Conservation (phyloP, 2,113 vertebrate species). For the Mionectes macconnelli region DNA sequence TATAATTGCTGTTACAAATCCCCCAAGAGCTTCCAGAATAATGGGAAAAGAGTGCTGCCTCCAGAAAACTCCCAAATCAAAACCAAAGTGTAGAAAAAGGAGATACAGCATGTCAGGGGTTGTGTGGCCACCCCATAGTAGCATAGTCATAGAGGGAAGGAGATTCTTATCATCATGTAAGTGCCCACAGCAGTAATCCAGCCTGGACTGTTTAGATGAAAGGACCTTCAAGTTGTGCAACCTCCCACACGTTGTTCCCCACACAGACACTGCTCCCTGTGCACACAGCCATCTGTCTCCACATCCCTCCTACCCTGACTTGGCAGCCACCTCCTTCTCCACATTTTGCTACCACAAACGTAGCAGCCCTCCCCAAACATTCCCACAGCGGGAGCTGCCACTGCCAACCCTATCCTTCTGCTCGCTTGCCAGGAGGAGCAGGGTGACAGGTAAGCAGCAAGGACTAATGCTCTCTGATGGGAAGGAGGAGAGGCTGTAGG, state of each 20-base stretch:
- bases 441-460: background rate
- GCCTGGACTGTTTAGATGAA: background rate
- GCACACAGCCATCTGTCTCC: background rate
- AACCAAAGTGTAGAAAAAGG: background rate
- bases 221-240: background rate
- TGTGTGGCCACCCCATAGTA: background rate
- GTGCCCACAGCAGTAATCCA: background rate
- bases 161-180: background rate
- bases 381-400: fast-evolving
- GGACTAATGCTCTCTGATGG: fast-evolving
- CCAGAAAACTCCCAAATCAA: slow-evolving; percentile 10
- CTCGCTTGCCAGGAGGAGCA: fast-evolving
- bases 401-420: background rate
- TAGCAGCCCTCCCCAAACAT: background rate
- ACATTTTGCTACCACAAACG: fast-evolving
- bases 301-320: background rate
- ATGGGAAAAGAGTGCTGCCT: background rate
- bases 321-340: background rate
- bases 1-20: background rate
- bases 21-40: slow-evolving; percentile 1
- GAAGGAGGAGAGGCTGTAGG: background rate
- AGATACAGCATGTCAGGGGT: background rate
- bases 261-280: background rate
- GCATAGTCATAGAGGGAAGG: background rate
- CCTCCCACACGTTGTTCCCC: background rate